Percentiles rank a stretch among this genome's conserved stretches.
phyloP scores from a whole-genome alignment of 2,888 invertebrate genomes.

The Polylopha cassiicola region DNA sequence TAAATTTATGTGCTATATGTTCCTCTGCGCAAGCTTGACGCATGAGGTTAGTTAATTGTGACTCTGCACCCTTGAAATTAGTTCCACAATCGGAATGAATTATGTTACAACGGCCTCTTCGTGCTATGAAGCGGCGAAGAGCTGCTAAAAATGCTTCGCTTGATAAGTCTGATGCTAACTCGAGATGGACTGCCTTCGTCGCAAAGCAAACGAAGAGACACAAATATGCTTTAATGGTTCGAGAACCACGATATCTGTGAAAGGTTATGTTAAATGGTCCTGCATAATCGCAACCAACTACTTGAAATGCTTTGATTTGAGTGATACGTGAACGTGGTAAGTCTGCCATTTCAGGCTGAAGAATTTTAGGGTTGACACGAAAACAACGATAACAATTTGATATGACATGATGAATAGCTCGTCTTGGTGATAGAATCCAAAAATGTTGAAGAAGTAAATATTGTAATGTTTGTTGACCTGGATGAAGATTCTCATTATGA shows the following conservation, averaged over 20 bases:
- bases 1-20: slow-evolving; percentile 1
- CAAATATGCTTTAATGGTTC: slow-evolving; percentile 1
- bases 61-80: slow-evolving; percentile 7
- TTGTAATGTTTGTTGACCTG: slow-evolving; percentile 19
- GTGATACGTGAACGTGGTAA: slow-evolving; percentile 16
- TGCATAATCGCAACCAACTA: slow-evolving; percentile 19
- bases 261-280: slow-evolving; percentile 21
- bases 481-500: slow-evolving; percentile 18
- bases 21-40: not conserved
- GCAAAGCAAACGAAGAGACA: slow-evolving; percentile 3
- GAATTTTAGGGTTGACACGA: slow-evolving; percentile 11
- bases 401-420: slow-evolving; percentile 12
- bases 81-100: slow-evolving; percentile 18
- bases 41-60: not conserved
- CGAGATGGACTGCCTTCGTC: slow-evolving; percentile 14
- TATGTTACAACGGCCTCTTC: slow-evolving; percentile 12
- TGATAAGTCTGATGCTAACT: slow-evolving; percentile 12
- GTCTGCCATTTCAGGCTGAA: slow-evolving; percentile 22
- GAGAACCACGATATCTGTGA: slow-evolving; percentile 11
- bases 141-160: slow-evolving; percentile 14
- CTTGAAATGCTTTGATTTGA: slow-evolving; percentile 18
- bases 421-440: slow-evolving; percentile 21
- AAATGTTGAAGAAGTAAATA: slow-evolving; percentile 20
- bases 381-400: slow-evolving; percentile 20
- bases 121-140: slow-evolving; percentile 16